Base-by-base conservation (phyloP, 2,888 invertebrate species). In the Zaprionus lineosus region DNA sequence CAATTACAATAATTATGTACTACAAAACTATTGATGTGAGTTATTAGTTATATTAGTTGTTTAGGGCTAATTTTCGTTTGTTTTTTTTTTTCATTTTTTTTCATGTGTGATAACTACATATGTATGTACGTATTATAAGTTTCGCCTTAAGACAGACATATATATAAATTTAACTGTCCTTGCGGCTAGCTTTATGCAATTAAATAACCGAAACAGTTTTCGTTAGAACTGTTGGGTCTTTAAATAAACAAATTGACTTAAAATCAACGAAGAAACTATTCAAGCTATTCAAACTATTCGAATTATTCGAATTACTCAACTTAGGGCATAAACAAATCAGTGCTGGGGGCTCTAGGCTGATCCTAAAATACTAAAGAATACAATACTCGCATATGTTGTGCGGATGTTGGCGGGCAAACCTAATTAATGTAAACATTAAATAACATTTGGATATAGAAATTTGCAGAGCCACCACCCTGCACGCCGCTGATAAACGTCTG, bases 1-100 rank as follows among this genome's bases (percentile, higher is more conserved):
- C 84, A 86, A 86, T 82, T 82, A 86, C 86, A 86, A 84, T 81
- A 79, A 71, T 77, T 77, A 75, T 58, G 64, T 66, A 61, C 86
- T 86, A 86, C 81, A 73, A 86, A 84, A 76, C 86, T 81, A 84
- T 84, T 78, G 72, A 66, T 58, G 74, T 68, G 60, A 67, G 52
- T 72, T 72, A 58, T 60, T 71, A 65, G 61, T 53, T 44, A 51
- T 76, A 69, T 52, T 65, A n/a, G n/a, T 70, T 52, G 33, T 62
- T 61, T 52, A 24, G 51, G 16, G 15, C n/a, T 21, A 21, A 21
- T 24, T 34, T 15, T 34, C 19, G 11, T 34, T 47, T 33, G 40
- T 39, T 34, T 36, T 60, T 18, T 51, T 46, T 37, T 37, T 48
- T 40, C n/a, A 18, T 21, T 28, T 16, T 9, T 37, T 16, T 18